Percentiles rank a stretch among this genome's conserved stretches.
Conservation (phyloP, 92 coral and sea anemone species). For the Paramuricea clavata region DNA sequence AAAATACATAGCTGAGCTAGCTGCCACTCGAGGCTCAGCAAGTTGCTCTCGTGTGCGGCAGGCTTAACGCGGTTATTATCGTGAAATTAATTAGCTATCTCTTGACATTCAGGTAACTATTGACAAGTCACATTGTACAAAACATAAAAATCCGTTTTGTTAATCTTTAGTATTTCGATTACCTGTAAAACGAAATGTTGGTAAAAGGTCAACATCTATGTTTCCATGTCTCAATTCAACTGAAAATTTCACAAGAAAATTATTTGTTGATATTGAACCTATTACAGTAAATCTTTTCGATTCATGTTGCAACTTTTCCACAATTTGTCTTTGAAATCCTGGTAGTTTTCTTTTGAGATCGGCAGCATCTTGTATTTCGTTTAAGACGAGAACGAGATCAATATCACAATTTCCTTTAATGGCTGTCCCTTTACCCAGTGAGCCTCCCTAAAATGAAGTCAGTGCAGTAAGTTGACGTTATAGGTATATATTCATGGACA, state of each 20-base stretch:
- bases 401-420: slow-evolving; percentile 63
- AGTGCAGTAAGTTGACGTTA: no score
- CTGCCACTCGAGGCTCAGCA: no score
- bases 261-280: not conserved
- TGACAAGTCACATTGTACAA: no score
- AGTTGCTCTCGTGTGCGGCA: no score
- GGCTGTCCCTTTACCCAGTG: slow-evolving; percentile 61
- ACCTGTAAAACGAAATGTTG: slow-evolving; percentile 43
- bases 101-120: no score
- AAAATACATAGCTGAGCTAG: no score
- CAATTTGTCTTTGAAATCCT: not conserved
- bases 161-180: no score
- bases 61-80: no score
- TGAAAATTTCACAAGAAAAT: slow-evolving; percentile 21
- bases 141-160: no score
- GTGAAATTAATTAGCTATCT: no score
- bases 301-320: not conserved
- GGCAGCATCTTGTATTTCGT: slow-evolving; percentile 12
- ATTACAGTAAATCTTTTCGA: not conserved
- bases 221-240: not conserved
- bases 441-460: slow-evolving; percentile 32
- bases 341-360: slow-evolving; percentile 12
- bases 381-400: slow-evolving; percentile 58
- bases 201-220: slow-evolving; percentile 56
- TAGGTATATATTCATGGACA: no score